These are phyloP conservation scores for Lethrus apterus DNA, from an alignment of 1,140 invertebrate species.

Conservation along the genomic window DNA sequence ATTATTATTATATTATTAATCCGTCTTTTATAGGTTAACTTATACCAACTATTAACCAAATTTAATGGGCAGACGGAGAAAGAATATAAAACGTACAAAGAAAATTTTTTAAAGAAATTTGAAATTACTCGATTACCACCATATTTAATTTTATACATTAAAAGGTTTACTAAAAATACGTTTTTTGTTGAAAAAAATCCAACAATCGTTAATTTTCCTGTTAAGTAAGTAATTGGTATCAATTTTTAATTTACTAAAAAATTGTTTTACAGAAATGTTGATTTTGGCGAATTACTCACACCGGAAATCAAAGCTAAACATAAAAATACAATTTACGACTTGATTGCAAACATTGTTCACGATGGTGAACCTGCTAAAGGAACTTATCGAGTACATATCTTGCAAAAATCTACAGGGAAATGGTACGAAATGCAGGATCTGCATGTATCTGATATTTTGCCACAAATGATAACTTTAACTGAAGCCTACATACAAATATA, in stretches of 20 bases:
- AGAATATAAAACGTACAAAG: conserved; percentile 99
- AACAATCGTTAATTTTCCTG: conserved; percentile 99
- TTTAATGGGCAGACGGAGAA: conserved; percentile 95
- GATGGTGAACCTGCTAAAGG: conserved; percentile 92
- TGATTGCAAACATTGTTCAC: conserved; percentile 97
- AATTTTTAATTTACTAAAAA: conserved; percentile 18
- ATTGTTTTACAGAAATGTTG: conserved; percentile 71
- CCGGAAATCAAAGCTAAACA: conserved; percentile 74
- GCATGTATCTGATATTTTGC: conserved; percentile 95
- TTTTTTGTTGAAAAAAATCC: conserved; percentile 99
- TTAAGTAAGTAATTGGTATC: conserved; percentile 68
- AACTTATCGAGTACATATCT: conserved; percentile 91
- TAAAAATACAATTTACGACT: conserved; percentile 82
- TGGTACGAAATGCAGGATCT: conserved; percentile 98
- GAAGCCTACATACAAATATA: conserved; percentile 96
- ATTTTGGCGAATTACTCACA: conserved; percentile 93
- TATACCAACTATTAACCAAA: conserved; percentile 88
- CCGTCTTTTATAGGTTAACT: conserved; percentile 74
- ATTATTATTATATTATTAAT: background rate
- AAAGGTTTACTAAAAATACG: conserved; percentile 97
- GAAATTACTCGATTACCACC: conserved; percentile 91
- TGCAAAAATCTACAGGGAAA: conserved; percentile 84
- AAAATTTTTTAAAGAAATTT: conserved; percentile 95
- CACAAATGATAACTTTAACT: conserved; percentile 98
- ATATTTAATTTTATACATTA: conserved; percentile 96